A percentile compares a stretch with the other conserved stretches of the same genome.
These are phyloP conservation scores for Oncorhynchus tshawytscha DNA, from an alignment of 2,113 vertebrate species.

Conservation along the genomic window DNA sequence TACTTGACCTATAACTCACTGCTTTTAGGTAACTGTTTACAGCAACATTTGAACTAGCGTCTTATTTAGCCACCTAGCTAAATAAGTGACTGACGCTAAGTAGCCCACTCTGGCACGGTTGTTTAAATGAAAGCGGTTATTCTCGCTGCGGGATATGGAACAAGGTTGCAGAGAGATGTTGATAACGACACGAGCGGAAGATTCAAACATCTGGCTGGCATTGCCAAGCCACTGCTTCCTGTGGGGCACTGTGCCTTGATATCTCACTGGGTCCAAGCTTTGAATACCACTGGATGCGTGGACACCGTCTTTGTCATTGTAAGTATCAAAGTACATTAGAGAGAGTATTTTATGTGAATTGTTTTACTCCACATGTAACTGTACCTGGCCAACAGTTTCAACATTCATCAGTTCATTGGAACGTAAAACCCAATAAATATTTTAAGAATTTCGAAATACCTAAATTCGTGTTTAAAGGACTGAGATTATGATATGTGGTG, in stretches of 20 bases:
- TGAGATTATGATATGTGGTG: too few relatives aligned
- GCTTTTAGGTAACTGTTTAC: too few relatives aligned
- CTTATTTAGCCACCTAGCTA: too few relatives aligned
- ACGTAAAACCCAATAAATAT: too few relatives aligned
- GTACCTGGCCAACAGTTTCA: not conserved
- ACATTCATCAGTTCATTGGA: too few relatives aligned
- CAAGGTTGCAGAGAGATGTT: conserved; percentile 75
- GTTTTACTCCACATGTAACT: not conserved
- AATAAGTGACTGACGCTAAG: too few relatives aligned
- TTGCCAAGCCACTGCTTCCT: conserved; percentile 75
- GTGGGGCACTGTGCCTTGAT: conserved; percentile 65
- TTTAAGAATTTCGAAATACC: too few relatives aligned
- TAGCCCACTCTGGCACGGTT: too few relatives aligned
- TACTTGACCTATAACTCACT: too few relatives aligned
- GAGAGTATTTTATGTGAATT: not conserved
- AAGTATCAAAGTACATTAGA: conserved; percentile 36
- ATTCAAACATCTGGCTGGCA: conserved; percentile 61
- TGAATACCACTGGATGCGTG: conserved; percentile 49
- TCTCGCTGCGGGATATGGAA: conserved; percentile 81
- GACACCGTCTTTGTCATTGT: conserved; percentile 74
- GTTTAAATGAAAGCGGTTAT: conserved; percentile 75
- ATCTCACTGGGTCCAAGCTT: conserved; percentile 72
- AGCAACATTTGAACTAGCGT: too few relatives aligned
- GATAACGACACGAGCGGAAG: conserved; percentile 57
- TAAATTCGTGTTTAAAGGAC: too few relatives aligned